Evolutionary conservation across 2,797 vertebrate genomes (phyloP), one percentile per base, ranked within the genome.

Genomic region (Clarias platycephalus): DNA sequence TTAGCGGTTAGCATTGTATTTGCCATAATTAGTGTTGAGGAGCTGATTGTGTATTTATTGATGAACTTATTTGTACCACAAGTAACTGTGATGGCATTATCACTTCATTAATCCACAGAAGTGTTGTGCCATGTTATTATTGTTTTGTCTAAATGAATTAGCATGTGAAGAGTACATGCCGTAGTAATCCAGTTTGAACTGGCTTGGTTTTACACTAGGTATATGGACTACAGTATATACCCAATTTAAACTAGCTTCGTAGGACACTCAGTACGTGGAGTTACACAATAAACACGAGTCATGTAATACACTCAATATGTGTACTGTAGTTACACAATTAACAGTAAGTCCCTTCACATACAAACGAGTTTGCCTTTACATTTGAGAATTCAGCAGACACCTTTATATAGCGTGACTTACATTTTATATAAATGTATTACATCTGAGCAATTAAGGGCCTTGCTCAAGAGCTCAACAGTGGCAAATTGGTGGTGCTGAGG

Each of bases 21-120:
- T 80, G 55, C 16, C 8, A 44, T 87, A 87, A 87, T 80, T 80
- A 63, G 72, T 18, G 66, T 71, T 81, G 72, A 84, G 82, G 44
- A 78, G 63, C 80, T 60, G 82, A 78, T 85, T 85, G 70, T 72
- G 62, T 77, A 31, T 82, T 77, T 66, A 83, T 44, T 75, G 81
- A 80, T 40, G 71, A 75, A 55, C 82, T 85, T n/a, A 68, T 31
- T 26, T 13, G 5, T 26, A 80, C 70, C 24, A 13, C 5, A 67
- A 79, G 74, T 70, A 77, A 34, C 57, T 28, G 20, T 60, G 34
- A 83, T 80, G 64, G 77, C 16, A 70, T 66, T 80, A 86, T 64
- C 58, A 49, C 81, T 60, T 83, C 75, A 80, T 86, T 79, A 80
- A 66, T 64, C 49, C 20, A 20, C n/a, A 72, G 13, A 55, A 12